Evolutionary conservation across 2,888 invertebrate genomes (phyloP).

Genomic region (Selenia dentaria): DNA sequence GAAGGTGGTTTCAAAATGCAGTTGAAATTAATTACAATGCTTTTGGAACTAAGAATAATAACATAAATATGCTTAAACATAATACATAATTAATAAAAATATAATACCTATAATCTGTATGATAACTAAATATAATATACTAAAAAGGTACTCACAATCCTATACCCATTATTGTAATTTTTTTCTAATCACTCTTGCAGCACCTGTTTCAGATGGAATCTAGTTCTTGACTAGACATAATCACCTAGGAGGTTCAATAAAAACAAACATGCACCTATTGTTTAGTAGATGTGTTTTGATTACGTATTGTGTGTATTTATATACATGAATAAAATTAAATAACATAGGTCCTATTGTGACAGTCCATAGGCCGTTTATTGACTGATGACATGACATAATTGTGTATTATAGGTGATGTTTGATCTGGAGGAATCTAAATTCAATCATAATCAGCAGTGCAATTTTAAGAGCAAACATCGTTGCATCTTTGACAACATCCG

Average conservation of each 20-base stretch:
- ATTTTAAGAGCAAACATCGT: too few species aligned
- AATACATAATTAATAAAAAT: too few species aligned
- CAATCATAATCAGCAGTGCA: too few species aligned
- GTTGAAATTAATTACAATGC: too few species aligned
- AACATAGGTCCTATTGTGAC: not conserved
- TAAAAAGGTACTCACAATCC: constrained; percentile 53
- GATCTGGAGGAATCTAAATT: too few species aligned
- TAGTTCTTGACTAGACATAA: not conserved
- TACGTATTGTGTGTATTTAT: not conserved
- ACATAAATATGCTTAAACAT: too few species aligned
- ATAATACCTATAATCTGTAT: too few species aligned
- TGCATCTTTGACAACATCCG: too few species aligned
- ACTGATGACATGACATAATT: not conserved
- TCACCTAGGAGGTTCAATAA: not conserved
- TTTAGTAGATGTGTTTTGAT: constrained; percentile 12
- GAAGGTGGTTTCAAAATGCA: too few species aligned
- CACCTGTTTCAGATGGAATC: not conserved
- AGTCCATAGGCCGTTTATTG: not conserved
- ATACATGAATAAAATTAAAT: constrained; percentile 13
- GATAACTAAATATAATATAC: too few species aligned
- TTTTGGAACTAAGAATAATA: too few species aligned
- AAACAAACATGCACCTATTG: constrained; percentile 25
- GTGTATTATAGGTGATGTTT: too few species aligned
- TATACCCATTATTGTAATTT: constrained; percentile 32
- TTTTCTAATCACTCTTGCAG: not conserved